These are phyloP conservation scores for Caenorhabditis japonica DNA, from an alignment of 2,888 invertebrate genomes.

Conservation along the genomic window DNA sequence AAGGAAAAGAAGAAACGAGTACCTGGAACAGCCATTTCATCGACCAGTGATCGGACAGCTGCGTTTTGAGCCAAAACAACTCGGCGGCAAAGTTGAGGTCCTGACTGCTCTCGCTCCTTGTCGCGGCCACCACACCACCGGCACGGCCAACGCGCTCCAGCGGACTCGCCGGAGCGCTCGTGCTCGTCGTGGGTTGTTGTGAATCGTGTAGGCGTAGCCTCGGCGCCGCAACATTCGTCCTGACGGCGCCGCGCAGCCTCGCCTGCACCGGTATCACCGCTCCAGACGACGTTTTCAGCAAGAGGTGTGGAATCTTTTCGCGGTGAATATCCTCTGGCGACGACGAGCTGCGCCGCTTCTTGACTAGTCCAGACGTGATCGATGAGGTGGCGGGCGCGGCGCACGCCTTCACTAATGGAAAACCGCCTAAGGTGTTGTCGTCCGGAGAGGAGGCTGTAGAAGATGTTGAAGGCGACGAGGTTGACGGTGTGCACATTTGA, in stretches of 20 bases:
- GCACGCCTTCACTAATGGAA: slow-evolving; percentile 38
- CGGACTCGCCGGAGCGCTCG: slow-evolving; percentile 36
- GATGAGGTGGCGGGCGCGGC: slow-evolving; percentile 21
- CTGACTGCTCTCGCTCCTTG: slow-evolving; percentile 11
- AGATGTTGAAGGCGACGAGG: slow-evolving; percentile 12
- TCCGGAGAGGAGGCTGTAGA: slow-evolving; percentile 5
- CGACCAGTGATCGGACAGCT: slow-evolving; percentile 65
- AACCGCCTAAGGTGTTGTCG: slow-evolving; percentile 36
- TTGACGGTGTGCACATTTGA: slow-evolving; percentile 11
- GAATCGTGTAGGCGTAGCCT: slow-evolving; percentile 9
- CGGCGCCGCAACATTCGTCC: neutral
- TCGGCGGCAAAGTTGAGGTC: slow-evolving; percentile 69
- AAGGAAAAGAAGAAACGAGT: neutral
- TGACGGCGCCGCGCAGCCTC: slow-evolving; percentile 1
- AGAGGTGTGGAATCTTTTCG: slow-evolving; percentile 55
- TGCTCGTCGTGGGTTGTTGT: slow-evolving; percentile 14
- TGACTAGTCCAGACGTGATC: slow-evolving; percentile 58
- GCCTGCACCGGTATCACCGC: slow-evolving; percentile 20
- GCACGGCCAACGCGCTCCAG: slow-evolving; percentile 8
- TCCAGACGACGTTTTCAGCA: slow-evolving; percentile 32
- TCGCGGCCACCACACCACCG: neutral
- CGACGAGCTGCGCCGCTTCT: slow-evolving; percentile 59
- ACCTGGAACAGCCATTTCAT: slow-evolving; percentile 70
- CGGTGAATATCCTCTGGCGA: slow-evolving; percentile 54
- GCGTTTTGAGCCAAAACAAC: slow-evolving; percentile 71